These are phyloP conservation scores for Brachirus orientalis DNA, from an alignment of 2,113 vertebrate genomes.

Conservation along the genomic window DNA sequence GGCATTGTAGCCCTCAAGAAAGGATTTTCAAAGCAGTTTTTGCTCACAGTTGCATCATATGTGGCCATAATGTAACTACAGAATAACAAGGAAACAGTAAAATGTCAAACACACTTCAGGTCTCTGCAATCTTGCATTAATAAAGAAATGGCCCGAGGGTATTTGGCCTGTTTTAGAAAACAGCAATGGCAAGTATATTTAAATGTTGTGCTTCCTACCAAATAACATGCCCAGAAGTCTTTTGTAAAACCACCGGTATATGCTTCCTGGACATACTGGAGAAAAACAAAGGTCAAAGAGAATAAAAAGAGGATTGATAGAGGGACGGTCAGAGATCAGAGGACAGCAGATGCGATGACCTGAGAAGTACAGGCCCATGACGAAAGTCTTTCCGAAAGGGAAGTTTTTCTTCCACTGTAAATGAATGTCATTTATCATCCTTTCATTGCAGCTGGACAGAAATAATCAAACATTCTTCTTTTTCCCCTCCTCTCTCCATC, in stretches of 20 bases:
- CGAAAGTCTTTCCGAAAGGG: conserved; percentile 28
- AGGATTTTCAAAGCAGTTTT: background rate
- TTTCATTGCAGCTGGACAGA: conserved; percentile 53
- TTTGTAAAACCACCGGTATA: background rate
- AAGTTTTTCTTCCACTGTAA: conserved; percentile 51
- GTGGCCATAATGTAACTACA: background rate
- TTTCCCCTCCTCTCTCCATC: conserved; percentile 45
- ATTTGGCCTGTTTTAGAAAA: background rate
- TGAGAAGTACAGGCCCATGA: conserved; percentile 30
- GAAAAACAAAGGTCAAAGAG: background rate
- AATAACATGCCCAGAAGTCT: background rate
- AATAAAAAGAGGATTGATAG: conserved; percentile 1
- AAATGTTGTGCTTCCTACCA: background rate
- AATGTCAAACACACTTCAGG: background rate
- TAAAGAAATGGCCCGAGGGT: background rate
- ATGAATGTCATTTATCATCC: conserved; percentile 66
- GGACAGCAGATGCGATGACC: conserved; percentile 22
- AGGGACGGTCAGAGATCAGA: conserved; percentile 13
- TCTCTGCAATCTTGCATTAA: background rate
- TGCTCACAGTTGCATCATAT: background rate
- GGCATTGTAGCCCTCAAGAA: background rate
- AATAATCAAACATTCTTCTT: conserved; percentile 57
- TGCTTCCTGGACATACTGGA: background rate
- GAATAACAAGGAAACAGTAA: background rate
- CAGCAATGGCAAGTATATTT: background rate